Evolutionary conservation across 2,888 invertebrate species (phyloP), one percentile per base, ranked within the genome.

Genomic region (Cheilosia grossa): DNA sequence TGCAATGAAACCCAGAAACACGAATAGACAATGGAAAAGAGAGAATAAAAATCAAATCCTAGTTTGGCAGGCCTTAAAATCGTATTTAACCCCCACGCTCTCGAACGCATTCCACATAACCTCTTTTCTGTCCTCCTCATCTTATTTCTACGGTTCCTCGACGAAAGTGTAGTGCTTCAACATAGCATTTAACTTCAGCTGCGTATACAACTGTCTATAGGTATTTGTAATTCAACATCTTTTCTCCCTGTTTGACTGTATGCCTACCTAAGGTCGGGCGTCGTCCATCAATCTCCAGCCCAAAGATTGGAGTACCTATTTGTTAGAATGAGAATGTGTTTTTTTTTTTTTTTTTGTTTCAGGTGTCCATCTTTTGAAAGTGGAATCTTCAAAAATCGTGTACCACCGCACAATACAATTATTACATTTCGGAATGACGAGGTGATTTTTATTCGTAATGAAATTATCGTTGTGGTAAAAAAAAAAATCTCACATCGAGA

Each of bases 361-460:
- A 72, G 79, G 61, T 79, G 75, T 59, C 66, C 59, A 56, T 69
- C 61, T 30, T 24, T 21, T 33, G 54, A 59, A 54, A 44, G 69
- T 66, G 70, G 66, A 72, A 72, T 85, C 81, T 81, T 81, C 66
- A 72, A 77, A 81, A 85, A 81, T 85, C 81, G 81, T 85, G 85
- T 85, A 81, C 81, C 67, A 85, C 75, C 67, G 63, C 66, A 85
- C 81, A 81, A 85, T 77, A 85, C 81, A 85, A 85, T 85, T 85
- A 85, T 77, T 80, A 81, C 81, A 77, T 85, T 85, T 85, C 58
- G 33, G 66, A 75, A 75, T 85, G 80, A 85, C 75, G 80, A 80
- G 75, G 70, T 85, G 75, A 56, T 81, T 85, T 81, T 80, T 81
- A 59, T 85, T 85, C 81, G 72, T 77, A 81, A 81, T 81, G 61